Base-by-base conservation (phyloP, 2,113 vertebrate genomes). In the Eira barbara region DNA sequence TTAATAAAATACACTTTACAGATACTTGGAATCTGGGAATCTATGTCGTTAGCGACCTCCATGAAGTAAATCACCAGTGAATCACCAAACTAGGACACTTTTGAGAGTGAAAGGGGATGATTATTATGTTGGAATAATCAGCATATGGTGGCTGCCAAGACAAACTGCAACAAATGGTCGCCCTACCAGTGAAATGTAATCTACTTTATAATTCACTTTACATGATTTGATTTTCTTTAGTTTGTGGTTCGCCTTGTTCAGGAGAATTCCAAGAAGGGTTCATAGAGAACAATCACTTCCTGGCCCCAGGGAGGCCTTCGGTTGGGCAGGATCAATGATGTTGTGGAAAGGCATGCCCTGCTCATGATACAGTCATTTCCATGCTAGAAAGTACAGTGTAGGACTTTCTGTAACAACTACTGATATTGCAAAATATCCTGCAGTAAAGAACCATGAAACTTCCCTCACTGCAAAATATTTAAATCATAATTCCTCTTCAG, bases 401-500 rank as follows among this genome's bases (percentile, higher is more conserved):
- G 96, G 79, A 18, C 88, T 95, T 87, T 94, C 57, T 97, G 93
- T 93, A 45, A 94, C 61, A 95, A 91, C 29, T 10, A 7, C 29
- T 31, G 67, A 67, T 84, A 82, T 17, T 49, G 31, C 25, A 97
- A 29, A 97, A 67, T 88, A 91, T 57, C 61, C 81, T 88, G 45
- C 94, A 83, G 15, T 42, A 90, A 42, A 82, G 97, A 97, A 96
- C 91, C 4, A 47, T 69, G 94, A 93, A 11, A n/a, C 10, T 57
- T 69, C 39, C 76, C n/a, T 39, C 1, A 18, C 42, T 94, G 67
- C 57, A 94, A 49, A 92, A 84, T 89, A 39, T 93, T 97, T 94
- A 97, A 96, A 90, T 94, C 21, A 82, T 92, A 94, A 89, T 97
- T 98, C n/a, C 95, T 98, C 71, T 91, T 96, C 91, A 81, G n/a